Conservation (phyloP, 2,888 invertebrate genomes). For the Melipona beecheii region DNA sequence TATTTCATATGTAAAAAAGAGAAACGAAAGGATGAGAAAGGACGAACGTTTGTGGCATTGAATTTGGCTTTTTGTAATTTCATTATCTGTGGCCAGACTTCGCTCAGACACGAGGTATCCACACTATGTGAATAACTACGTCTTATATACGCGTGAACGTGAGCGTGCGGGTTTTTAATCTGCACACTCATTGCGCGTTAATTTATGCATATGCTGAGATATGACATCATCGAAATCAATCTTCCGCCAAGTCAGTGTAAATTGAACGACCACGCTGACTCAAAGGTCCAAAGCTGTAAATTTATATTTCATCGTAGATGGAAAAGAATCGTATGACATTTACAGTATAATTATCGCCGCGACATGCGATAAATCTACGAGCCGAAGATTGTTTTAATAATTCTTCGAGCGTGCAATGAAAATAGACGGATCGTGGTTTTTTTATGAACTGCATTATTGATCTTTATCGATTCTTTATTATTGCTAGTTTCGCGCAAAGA, state of each 20-base stretch:
- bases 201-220: constrained; percentile 21
- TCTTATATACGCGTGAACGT: constrained; percentile 17
- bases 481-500: too few species aligned
- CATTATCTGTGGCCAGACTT: constrained; percentile 42
- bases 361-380: background rate
- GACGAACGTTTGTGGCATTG: constrained; percentile 21
- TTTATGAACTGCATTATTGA: background rate
- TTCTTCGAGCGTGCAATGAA: too few species aligned
- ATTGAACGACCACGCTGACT: constrained; percentile 11
- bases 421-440: background rate
- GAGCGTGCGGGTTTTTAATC: constrained; percentile 35
- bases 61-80: constrained; percentile 37
- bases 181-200: constrained; percentile 45
- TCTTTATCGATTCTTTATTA: background rate
- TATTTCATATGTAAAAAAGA: background rate
- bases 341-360: background rate
- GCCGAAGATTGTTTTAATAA: too few species aligned
- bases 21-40: background rate
- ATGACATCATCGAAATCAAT: constrained; percentile 40
- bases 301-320: background rate
- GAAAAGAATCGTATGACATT: background rate
- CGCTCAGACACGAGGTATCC: constrained; percentile 35
- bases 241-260: constrained; percentile 24
- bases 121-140: constrained; percentile 23
- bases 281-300: constrained; percentile 11